phyloP scores from a whole-genome alignment of 2,113 vertebrate genomes.

The Uropsilus gracilis region DNA sequence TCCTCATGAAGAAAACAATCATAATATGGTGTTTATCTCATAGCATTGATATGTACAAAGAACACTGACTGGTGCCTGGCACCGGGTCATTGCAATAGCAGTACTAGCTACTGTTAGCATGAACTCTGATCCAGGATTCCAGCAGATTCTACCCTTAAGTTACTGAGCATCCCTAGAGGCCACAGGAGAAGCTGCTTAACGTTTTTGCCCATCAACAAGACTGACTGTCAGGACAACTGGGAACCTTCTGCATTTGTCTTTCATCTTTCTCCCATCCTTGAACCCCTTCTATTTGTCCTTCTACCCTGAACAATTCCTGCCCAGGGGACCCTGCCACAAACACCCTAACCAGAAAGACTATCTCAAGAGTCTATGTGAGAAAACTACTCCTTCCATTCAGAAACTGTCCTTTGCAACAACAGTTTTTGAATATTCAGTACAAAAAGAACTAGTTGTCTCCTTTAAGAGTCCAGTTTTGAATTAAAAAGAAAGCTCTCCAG shows the following conservation, averaged over 20 bases:
- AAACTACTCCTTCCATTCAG: neutral
- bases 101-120: neutral
- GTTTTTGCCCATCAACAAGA: neutral
- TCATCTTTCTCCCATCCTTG: neutral
- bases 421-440: neutral
- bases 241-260: neutral
- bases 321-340: neutral
- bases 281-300: neutral
- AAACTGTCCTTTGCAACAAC: neutral
- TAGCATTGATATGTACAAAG: neutral
- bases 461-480: constrained; percentile 66
- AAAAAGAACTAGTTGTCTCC: constrained; percentile 46
- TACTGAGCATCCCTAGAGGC: neutral
- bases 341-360: neutral
- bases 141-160: neutral
- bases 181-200: neutral
- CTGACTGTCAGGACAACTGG: neutral
- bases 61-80: neutral
- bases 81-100: neutral
- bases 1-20: neutral
- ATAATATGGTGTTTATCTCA: neutral
- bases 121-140: neutral
- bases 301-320: neutral
- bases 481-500: constrained; percentile 28
- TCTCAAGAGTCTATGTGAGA: neutral